Evolutionary conservation across 2,113 vertebrate species (phyloP).

Genomic region (Corythornis cristatus): DNA sequence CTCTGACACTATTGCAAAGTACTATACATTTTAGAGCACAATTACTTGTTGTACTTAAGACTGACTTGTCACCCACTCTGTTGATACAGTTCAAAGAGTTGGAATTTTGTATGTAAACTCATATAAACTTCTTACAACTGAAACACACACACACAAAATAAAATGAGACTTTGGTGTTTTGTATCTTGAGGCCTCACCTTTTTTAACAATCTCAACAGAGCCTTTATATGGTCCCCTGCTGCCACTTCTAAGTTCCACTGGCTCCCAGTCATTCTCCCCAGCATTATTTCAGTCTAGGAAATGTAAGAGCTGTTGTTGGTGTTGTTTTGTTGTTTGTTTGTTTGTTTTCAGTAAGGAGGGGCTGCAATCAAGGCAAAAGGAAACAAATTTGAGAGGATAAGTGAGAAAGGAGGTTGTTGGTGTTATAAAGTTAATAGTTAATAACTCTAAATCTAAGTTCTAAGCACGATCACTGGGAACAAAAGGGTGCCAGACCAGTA

Average conservation of each 20-base stretch:
- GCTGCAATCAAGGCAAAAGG: background rate
- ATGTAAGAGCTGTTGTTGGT: background rate
- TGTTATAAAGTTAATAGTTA: background rate
- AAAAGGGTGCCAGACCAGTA: background rate
- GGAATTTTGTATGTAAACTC: background rate
- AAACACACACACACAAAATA: background rate
- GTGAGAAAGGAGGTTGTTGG: accelerated
- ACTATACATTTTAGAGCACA: background rate
- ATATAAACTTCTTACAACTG: background rate
- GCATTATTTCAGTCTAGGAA: background rate
- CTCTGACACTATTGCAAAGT: background rate
- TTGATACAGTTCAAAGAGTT: background rate
- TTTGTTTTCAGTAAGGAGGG: background rate
- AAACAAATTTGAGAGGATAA: background rate
- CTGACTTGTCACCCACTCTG: background rate
- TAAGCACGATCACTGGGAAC: background rate
- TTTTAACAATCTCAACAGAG: background rate
- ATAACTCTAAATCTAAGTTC: background rate
- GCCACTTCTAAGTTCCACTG: background rate
- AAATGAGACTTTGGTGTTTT: background rate
- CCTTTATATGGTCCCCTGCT: background rate
- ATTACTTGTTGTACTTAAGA: background rate
- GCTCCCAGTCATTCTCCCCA: background rate
- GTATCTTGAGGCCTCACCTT: background rate
- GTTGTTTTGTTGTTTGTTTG: too few species aligned